These are phyloP conservation scores for Mormoops blainvillei DNA, from an alignment of 2,113 vertebrate genomes.

Conservation along the genomic window DNA sequence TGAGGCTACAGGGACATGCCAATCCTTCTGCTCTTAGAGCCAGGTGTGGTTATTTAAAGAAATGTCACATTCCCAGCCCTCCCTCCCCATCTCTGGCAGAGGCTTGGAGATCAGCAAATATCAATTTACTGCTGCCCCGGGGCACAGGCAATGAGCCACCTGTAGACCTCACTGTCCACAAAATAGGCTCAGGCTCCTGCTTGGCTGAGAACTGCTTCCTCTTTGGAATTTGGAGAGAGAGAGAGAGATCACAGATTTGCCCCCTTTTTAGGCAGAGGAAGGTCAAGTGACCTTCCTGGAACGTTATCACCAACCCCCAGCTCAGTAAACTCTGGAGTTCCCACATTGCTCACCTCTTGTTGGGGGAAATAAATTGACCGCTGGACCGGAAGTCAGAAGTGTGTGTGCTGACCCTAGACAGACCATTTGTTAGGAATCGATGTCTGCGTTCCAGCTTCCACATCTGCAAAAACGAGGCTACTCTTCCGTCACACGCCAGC, in stretches of 20 bases:
- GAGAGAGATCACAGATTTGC: not conserved
- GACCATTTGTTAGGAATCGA: not conserved
- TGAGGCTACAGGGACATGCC: conserved; percentile 48
- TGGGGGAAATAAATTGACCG: not conserved
- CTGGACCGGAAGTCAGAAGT: not conserved
- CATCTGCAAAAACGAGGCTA: not conserved
- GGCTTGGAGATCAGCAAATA: conserved; percentile 45
- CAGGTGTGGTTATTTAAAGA: conserved; percentile 72
- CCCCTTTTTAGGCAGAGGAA: not conserved
- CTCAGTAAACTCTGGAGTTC: not conserved
- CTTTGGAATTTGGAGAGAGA: not conserved
- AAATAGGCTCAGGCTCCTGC: not conserved
- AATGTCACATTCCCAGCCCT: conserved; percentile 47
- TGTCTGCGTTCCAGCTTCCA: not conserved
- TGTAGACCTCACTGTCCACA: not conserved
- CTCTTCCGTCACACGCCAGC: not conserved
- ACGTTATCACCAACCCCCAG: not conserved
- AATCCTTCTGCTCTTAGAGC: conserved; percentile 27
- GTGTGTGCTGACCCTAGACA: not conserved
- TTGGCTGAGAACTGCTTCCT: not conserved
- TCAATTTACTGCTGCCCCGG: conserved; percentile 25
- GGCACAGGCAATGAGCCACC: conserved; percentile 24
- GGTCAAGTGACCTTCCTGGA: not conserved
- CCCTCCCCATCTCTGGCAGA: conserved; percentile 32
- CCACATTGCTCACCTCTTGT: not conserved